phyloP scores from a whole-genome alignment of 37 sponge, comb jelly and placozoan species.

The Agelas oroides region DNA sequence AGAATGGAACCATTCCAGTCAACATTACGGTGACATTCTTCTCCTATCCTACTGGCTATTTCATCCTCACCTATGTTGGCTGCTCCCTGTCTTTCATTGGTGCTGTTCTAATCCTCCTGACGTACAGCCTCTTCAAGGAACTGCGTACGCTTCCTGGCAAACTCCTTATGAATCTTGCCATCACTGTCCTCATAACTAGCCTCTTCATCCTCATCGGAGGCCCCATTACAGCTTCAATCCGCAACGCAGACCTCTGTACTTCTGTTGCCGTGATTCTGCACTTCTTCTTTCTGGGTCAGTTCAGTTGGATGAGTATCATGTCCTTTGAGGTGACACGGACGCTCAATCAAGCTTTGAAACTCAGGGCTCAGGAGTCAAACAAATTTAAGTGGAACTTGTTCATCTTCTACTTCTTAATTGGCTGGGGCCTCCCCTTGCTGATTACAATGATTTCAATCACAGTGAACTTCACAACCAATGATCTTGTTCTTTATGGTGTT shows the following conservation, averaged over 20 bases:
- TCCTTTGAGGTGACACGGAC: slow-evolving; percentile 3
- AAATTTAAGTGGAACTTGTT: background rate
- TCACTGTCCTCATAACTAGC: slow-evolving; percentile 27
- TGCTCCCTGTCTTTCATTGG: slow-evolving; percentile 57
- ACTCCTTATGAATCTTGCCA: slow-evolving; percentile 54
- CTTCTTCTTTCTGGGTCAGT: slow-evolving; percentile 51
- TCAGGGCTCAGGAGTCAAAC: background rate
- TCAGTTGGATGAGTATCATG: slow-evolving; percentile 63
- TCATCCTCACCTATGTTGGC: slow-evolving; percentile 59
- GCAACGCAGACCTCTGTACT: background rate
- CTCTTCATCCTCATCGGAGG: slow-evolving; percentile 37
- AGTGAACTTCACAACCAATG: slow-evolving; percentile 44
- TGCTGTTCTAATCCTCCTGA: slow-evolving; percentile 40
- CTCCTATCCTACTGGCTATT: slow-evolving; percentile 12
- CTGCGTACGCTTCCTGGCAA: slow-evolving; percentile 52
- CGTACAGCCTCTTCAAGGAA: slow-evolving; percentile 52
- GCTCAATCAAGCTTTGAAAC: slow-evolving; percentile 3
- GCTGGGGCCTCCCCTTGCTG: slow-evolving; percentile 50
- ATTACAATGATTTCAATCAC: slow-evolving; percentile 15
- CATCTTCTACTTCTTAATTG: slow-evolving; percentile 22
- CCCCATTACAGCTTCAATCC: background rate
- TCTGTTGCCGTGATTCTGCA: slow-evolving; percentile 47
- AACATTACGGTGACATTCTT: background rate
- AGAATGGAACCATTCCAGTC: background rate
- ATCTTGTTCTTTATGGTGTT: slow-evolving; percentile 48